These are phyloP conservation scores for Horisme vitalbata DNA, from an alignment of 2,888 invertebrate species.

Conservation along the genomic window DNA sequence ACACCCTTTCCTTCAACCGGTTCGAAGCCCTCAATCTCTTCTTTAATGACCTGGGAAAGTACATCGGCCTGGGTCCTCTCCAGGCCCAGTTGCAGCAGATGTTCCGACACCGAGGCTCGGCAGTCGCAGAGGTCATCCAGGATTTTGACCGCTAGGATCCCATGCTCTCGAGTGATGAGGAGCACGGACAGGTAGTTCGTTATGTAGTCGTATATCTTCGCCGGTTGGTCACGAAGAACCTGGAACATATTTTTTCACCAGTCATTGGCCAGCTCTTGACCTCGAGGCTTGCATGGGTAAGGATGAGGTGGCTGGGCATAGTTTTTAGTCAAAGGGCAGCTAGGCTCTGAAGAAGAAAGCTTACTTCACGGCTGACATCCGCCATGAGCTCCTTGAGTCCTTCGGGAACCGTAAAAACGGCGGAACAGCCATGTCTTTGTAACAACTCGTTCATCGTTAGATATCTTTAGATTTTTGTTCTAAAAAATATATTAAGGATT, in stretches of 20 bases:
- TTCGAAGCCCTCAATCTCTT: slow-evolving; percentile 55
- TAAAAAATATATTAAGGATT: too few relatives aligned
- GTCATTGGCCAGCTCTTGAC: too few relatives aligned
- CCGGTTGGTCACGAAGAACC: slow-evolving; percentile 87
- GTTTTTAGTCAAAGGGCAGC: too few relatives aligned
- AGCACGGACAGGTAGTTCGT: slow-evolving; percentile 88
- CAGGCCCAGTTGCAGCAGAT: slow-evolving; percentile 57
- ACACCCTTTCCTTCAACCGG: slow-evolving; percentile 60
- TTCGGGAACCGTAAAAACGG: slow-evolving; percentile 83
- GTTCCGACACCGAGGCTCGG: slow-evolving; percentile 61
- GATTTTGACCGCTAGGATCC: slow-evolving; percentile 65
- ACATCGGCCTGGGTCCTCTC: slow-evolving; percentile 36
- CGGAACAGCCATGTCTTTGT: slow-evolving; percentile 71
- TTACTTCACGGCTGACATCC: slow-evolving; percentile 87
- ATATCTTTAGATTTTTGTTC: background rate
- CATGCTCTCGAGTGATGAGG: slow-evolving; percentile 86
- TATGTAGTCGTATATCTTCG: slow-evolving; percentile 85
- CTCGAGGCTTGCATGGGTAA: too few relatives aligned
- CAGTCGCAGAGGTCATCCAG: slow-evolving; percentile 75
- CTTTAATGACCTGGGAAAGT: slow-evolving; percentile 60
- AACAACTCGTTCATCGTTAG: slow-evolving; percentile 67
- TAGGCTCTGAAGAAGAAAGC: background rate
- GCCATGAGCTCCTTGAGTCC: slow-evolving; percentile 88
- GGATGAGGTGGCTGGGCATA: too few relatives aligned
- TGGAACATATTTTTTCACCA: slow-evolving; percentile 43